Percentiles rank a stretch among this genome's conserved stretches.
Evolutionary conservation across 92 coral and sea anemone species (phyloP).

Genomic region (Chrysogorgia sp.): DNA sequence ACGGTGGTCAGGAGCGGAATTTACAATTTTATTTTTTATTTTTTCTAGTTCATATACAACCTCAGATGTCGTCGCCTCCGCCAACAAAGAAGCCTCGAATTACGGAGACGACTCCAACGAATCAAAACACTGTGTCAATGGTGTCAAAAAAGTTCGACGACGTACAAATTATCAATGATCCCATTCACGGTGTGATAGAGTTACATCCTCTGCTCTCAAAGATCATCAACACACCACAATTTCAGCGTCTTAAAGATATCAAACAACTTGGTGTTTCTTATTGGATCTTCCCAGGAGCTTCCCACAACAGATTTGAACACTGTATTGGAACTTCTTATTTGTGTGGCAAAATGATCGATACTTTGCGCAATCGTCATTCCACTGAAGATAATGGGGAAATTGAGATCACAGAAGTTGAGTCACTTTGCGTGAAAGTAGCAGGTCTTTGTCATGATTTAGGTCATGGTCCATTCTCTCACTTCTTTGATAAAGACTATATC

Average conservation of each 20-base stretch:
- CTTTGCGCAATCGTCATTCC: not conserved
- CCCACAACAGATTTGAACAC: constrained; percentile 48
- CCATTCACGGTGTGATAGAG: constrained; percentile 92
- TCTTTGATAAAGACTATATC: constrained; percentile 79
- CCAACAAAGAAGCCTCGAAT: too few relatives aligned
- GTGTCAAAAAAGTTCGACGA: too few relatives aligned
- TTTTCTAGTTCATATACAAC: too few relatives aligned
- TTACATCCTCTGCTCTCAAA: constrained; percentile 87
- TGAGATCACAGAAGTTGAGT: constrained; percentile 72
- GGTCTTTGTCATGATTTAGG: constrained; percentile 98
- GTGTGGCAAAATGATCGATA: constrained; percentile 41
- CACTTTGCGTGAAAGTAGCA: constrained; percentile 81
- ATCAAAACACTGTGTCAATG: too few relatives aligned
- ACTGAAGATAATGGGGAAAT: too few relatives aligned
- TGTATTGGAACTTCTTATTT: constrained; percentile 34
- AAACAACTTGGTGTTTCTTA: constrained; percentile 29
- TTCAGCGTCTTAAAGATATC: constrained; percentile 41
- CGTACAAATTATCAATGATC: constrained; percentile 84
- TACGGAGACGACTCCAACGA: too few relatives aligned
- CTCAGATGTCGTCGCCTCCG: too few relatives aligned
- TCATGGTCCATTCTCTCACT: constrained; percentile 96
- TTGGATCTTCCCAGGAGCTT: constrained; percentile 46
- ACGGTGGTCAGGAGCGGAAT: too few relatives aligned
- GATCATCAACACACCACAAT: constrained; percentile 56
- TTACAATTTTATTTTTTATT: too few relatives aligned